Conservation (phyloP, 1,140 invertebrate genomes). For the Metaphire vulgaris region DNA sequence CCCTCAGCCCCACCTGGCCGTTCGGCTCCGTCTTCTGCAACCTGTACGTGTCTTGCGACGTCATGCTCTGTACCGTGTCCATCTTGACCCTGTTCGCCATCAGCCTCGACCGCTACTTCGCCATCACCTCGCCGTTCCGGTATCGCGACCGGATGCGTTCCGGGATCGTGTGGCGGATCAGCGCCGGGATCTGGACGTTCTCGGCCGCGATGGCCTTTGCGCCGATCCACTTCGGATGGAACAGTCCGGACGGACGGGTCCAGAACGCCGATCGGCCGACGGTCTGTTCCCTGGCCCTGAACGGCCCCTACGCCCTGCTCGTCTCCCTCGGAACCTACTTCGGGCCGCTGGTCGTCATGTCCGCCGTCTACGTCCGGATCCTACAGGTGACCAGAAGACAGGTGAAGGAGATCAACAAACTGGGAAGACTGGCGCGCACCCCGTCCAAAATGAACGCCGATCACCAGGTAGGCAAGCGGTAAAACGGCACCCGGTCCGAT, state of each 20-base stretch:
- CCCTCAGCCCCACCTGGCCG: constrained; percentile 15
- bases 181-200: constrained; percentile 27
- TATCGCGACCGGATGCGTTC: constrained; percentile 15
- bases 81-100: constrained; percentile 28
- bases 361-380: constrained; percentile 42
- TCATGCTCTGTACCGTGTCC: constrained; percentile 29
- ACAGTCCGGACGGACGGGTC: constrained; percentile 17
- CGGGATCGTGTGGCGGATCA: constrained; percentile 18
- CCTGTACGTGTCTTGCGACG: constrained; percentile 22
- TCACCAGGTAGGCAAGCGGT: neutral
- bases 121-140: constrained; percentile 14
- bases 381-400: constrained; percentile 39
- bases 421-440: neutral
- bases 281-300: constrained; percentile 18
- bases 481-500: neutral
- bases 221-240: constrained; percentile 29
- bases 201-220: constrained; percentile 24
- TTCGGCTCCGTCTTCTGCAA: constrained; percentile 28
- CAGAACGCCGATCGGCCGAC: neutral
- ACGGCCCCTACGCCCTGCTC: constrained; percentile 25
- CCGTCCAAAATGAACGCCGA: neutral
- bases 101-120: constrained; percentile 23
- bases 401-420: constrained; percentile 30
- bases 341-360: constrained; percentile 42
- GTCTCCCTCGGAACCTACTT: constrained; percentile 30